Conservation (phyloP, 2,113 vertebrate genomes). For the Seriola dumerili region DNA sequence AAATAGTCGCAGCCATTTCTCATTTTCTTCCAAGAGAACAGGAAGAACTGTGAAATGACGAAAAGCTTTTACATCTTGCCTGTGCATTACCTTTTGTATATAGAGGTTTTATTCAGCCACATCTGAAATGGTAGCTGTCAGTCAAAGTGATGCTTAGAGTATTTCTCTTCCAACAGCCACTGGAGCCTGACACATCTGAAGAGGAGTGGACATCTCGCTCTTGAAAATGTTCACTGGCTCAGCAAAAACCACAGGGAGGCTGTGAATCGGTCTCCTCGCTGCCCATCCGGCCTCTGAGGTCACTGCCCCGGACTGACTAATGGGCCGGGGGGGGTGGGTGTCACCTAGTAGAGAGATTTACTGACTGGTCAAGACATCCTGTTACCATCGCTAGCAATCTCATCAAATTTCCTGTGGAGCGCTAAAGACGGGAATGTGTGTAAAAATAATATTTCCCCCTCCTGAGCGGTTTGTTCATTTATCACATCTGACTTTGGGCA, state of each 20-base stretch:
- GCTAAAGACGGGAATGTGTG: conserved; percentile 38
- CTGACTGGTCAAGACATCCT: conserved; percentile 63
- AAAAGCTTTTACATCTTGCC: neutral
- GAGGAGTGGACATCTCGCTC: conserved; percentile 28
- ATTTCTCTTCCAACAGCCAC: conserved; percentile 34
- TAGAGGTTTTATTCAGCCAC: conserved; percentile 21
- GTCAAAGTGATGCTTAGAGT: conserved; percentile 35
- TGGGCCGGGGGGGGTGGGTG: conserved; percentile 21
- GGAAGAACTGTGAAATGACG: neutral
- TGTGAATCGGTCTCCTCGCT: conserved; percentile 23
- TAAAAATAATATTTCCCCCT: conserved; percentile 30
- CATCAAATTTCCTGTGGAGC: conserved; percentile 43
- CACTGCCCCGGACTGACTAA: conserved; percentile 57
- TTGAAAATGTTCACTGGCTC: conserved; percentile 58
- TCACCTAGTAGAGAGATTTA: conserved; percentile 64
- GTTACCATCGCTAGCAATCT: conserved; percentile 59
- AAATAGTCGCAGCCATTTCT: neutral
- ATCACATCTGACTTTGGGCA: conserved; percentile 47
- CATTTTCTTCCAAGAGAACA: neutral
- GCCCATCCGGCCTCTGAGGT: conserved; percentile 59
- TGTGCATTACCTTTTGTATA: neutral
- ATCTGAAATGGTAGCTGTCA: neutral
- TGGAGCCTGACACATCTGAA: conserved; percentile 49
- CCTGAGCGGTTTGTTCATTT: conserved; percentile 31
- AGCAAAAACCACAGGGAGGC: conserved; percentile 56